phyloP scores from a whole-genome alignment of 2,888 invertebrate genomes.

The Rhingia campestris region DNA sequence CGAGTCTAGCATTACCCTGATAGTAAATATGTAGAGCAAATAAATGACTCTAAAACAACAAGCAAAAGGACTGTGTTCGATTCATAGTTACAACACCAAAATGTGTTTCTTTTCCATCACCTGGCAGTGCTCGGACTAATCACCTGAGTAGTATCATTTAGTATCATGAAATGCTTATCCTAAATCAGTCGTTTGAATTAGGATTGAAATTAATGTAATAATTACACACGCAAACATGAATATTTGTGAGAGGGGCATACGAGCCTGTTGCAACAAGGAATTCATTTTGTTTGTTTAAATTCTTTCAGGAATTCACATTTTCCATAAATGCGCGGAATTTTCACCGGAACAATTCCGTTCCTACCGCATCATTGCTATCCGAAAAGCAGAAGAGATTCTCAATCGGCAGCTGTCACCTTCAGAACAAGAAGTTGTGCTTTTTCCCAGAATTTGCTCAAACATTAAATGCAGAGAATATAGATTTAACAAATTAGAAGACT shows the following conservation, averaged over 20 bases:
- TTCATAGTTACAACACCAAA: no score
- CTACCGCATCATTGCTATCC: slow-evolving; percentile 86
- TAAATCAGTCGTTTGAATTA: no score
- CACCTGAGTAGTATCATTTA: no score
- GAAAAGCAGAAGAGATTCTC: slow-evolving; percentile 85
- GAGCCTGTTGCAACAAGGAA: no score
- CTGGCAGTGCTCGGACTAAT: no score
- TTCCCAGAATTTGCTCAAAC: slow-evolving; percentile 86
- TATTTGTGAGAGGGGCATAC: neutral
- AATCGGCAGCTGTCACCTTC: slow-evolving; percentile 85
- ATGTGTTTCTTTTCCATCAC: no score
- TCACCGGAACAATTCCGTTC: slow-evolving; percentile 86
- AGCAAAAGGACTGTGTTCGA: no score
- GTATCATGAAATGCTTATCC: no score
- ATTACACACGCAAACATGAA: neutral
- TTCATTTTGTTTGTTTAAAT: neutral
- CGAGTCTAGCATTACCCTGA: no score
- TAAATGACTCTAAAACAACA: no score
- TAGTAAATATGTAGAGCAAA: no score
- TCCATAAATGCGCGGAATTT: slow-evolving; percentile 82
- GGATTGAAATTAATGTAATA: no score
- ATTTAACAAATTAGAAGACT: slow-evolving; percentile 83
- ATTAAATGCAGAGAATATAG: slow-evolving; percentile 85
- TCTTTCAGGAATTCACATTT: slow-evolving; percentile 84
- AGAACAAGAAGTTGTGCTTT: slow-evolving; percentile 88